Percentiles rank a stretch among this genome's conserved stretches.
Evolutionary conservation across 2,888 invertebrate genomes (phyloP).

Genomic region (Bombylius major): DNA sequence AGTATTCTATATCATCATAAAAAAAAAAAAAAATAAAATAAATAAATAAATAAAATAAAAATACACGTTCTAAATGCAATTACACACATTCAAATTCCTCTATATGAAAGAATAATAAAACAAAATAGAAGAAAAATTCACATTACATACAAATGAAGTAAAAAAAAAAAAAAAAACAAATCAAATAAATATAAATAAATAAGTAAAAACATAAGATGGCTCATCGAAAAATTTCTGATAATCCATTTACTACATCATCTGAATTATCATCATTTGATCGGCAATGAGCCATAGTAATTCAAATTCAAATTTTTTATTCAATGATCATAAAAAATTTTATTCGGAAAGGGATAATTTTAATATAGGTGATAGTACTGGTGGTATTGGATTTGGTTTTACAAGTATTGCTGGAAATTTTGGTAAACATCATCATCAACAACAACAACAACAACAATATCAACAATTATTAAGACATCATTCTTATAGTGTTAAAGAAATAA

Average conservation of each 20-base stretch:
- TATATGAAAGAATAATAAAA: not conserved
- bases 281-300: conserved; percentile 9
- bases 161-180: not conserved
- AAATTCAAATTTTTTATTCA: conserved; percentile 6
- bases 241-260: not conserved
- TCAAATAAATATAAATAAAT: not conserved
- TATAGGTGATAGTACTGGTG: not conserved
- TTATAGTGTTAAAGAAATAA: too few relatives aligned
- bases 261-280: not conserved
- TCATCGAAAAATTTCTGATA: not conserved
- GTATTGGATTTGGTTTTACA: not conserved
- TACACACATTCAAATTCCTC: too few relatives aligned
- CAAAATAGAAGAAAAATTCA: not conserved
- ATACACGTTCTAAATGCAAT: too few relatives aligned
- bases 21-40: too few relatives aligned
- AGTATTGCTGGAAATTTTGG: not conserved
- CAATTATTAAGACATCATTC: not conserved
- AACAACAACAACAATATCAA: conserved; percentile 2
- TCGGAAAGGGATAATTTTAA: conserved; percentile 4
- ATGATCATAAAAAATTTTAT: conserved; percentile 1
- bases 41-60: too few relatives aligned
- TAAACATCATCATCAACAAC: not conserved
- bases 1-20: too few relatives aligned
- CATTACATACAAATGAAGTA: not conserved
- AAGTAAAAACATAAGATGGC: not conserved